Conservation (phyloP, 2,113 vertebrate species). For the Ammodytes marinus region DNA sequence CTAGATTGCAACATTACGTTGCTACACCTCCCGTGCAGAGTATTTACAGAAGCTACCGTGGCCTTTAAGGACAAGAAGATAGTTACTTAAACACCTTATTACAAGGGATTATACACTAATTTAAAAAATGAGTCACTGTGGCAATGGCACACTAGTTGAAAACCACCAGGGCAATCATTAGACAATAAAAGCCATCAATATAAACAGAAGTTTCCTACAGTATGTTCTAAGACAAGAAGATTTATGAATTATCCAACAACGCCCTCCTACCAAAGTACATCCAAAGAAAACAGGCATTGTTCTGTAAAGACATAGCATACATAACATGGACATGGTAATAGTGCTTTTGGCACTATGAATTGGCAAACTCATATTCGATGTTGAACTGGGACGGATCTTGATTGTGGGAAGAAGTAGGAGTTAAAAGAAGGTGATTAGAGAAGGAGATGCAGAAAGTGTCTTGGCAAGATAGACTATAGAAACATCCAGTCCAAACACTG, state of each 20-base stretch:
- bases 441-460: conserved; percentile 7
- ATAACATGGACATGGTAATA: not conserved
- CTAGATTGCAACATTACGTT: too few species aligned
- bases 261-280: not conserved
- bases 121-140: not conserved
- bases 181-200: not conserved
- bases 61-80: too few species aligned
- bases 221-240: not conserved
- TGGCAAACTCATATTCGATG: not conserved
- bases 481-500: conserved; percentile 62
- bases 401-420: not conserved
- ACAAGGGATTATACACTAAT: not conserved
- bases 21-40: too few species aligned
- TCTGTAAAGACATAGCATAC: not conserved
- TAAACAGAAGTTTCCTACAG: not conserved
- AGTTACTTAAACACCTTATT: too few species aligned
- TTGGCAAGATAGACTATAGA: conserved; percentile 18
- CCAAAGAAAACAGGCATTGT: not conserved
- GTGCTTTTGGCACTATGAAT: not conserved
- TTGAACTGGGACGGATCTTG: not conserved
- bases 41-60: too few species aligned
- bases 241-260: not conserved
- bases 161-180: not conserved
- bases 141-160: not conserved
- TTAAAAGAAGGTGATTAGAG: not conserved